Evolutionary conservation across 2,888 invertebrate genomes (phyloP), one percentile per base, ranked within the genome.

Genomic region (Hyposoter dolosus): DNA sequence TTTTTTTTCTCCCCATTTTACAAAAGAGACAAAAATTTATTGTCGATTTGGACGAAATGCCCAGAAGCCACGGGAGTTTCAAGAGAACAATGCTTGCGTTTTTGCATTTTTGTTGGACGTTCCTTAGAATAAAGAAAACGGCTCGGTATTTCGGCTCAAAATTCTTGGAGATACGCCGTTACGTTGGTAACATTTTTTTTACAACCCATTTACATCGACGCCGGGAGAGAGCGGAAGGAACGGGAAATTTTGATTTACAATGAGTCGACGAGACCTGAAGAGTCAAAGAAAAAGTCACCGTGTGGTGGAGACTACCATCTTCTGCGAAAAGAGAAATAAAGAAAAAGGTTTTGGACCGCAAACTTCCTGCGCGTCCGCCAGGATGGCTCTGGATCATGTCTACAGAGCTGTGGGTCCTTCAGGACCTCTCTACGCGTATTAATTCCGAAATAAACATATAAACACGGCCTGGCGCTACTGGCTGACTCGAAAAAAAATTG

Each of bases 171-270:
- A 50, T 47, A 15, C 15, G 69, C 28, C 71, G 50, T 50, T 71
- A 9, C 32, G 28, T n/a, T n/a, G 5, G 32, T 10, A 23, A 15
- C 6, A 3, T 17, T 63, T 71, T 71, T 69, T 71, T 71, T 50
- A 28, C 15, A 10, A 47, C 50, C 28, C 56, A 23, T 53, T 35
- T n/a, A 60, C 28, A 56, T 23, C 23, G 56, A n/a, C 7, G 23
- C 32, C 45, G 47, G n/a, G 72, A 71, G 74, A 32, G 72, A 71
- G 74, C 19, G 71, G 72, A 83, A 86, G 69, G 45, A 66, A 66
- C 28, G 53, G 15, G 56, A 87, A 88, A 79, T 71, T 89, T 89
- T 56, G 90, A 90, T 91, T 90, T 89, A 90, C 90, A 89, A 88
- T 68, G 43, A 81, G 81, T 28, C 43, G 68, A 82, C 83, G 65